Percentiles rank a stretch among this genome's conserved stretches.
Conservation (phyloP, 2,797 vertebrate genomes). For the Tolypeutes matacus region DNA sequence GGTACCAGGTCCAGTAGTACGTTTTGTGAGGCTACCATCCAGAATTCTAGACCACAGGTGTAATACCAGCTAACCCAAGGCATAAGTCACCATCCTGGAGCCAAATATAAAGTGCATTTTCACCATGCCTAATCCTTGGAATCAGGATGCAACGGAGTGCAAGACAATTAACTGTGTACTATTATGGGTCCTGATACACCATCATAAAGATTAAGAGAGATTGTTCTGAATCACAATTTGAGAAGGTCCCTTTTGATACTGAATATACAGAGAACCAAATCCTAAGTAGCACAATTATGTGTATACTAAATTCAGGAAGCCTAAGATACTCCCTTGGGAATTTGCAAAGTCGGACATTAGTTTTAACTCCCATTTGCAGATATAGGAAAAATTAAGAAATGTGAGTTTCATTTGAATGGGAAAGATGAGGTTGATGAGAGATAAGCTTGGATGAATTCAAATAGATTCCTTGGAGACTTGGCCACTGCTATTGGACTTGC, state of each 20-base stretch:
- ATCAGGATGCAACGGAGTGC: background rate
- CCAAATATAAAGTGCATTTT: background rate
- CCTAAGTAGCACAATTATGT: background rate
- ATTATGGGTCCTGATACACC: background rate
- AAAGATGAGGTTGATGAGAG: background rate
- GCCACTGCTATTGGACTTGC: background rate
- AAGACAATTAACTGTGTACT: background rate
- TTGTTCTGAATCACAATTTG: background rate
- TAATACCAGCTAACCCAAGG: background rate
- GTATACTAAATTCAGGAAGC: background rate
- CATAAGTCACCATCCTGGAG: background rate
- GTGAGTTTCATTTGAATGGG: background rate
- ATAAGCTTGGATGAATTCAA: background rate
- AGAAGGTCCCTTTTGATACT: background rate
- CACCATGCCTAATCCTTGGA: background rate
- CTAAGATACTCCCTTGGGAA: background rate
- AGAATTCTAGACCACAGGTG: background rate
- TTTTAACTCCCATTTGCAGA: background rate
- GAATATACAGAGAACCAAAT: slow-evolving; percentile 27
- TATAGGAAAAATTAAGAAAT: slow-evolving; percentile 24
- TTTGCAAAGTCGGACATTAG: background rate
- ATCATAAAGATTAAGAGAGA: background rate
- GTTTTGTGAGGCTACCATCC: background rate
- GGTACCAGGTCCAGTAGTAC: background rate
- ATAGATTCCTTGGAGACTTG: background rate